Evolutionary conservation across 2,113 vertebrate species (phyloP).

Genomic region (Tragelaphus buxtoni): DNA sequence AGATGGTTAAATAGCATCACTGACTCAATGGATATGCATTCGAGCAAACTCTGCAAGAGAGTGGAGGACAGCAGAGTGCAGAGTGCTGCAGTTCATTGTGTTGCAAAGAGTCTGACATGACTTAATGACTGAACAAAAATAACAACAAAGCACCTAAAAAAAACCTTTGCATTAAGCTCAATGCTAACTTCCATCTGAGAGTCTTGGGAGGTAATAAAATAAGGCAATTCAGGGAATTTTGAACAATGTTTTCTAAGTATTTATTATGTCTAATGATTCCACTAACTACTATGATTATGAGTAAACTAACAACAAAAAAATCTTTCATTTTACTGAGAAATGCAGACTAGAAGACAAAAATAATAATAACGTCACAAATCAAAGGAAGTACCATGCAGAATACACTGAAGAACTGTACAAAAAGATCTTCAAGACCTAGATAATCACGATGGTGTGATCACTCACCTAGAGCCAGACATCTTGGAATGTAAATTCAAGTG

Average conservation of each 20-base stretch:
- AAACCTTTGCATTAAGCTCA: not conserved
- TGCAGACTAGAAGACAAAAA: not conserved
- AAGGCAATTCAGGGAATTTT: not conserved
- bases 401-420: too few relatives aligned
- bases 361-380: not conserved
- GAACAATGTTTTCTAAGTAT: not conserved
- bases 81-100: not conserved
- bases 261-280: not conserved
- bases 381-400: not conserved
- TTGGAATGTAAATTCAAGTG: too few relatives aligned
- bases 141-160: not conserved
- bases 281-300: not conserved
- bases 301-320: not conserved
- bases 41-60: not conserved
- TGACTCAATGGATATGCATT: not conserved
- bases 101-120: not conserved
- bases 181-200: not conserved
- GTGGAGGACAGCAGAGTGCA: not conserved
- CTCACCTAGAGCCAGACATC: too few relatives aligned
- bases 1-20: not conserved
- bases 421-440: too few relatives aligned
- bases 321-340: not conserved
- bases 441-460: too few relatives aligned
- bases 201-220: not conserved
- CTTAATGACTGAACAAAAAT: not conserved